Percentiles rank a stretch among this genome's conserved stretches.
phyloP scores from a whole-genome alignment of 2,113 vertebrate species.

The Tamias sibiricus region DNA sequence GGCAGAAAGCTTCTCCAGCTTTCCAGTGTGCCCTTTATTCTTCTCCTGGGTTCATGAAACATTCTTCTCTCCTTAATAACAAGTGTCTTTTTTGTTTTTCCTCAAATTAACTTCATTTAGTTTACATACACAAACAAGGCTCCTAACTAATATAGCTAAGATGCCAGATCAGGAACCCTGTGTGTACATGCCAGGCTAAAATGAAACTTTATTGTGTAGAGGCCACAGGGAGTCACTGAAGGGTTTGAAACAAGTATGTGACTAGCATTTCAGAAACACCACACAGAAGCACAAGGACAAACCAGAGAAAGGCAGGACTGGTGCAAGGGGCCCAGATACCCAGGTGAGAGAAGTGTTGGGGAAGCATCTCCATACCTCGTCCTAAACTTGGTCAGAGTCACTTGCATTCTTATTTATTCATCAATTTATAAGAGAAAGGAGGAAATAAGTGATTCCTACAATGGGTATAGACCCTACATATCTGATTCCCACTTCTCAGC shows the following conservation, averaged over 20 bases:
- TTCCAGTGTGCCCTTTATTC: background rate
- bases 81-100: background rate
- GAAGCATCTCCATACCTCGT: background rate
- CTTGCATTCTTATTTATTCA: conserved; percentile 34
- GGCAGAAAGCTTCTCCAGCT: background rate
- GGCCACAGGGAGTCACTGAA: background rate
- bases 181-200: background rate
- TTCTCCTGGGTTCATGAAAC: background rate
- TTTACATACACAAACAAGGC: background rate
- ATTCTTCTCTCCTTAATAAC: background rate
- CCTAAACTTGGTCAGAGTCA: conserved; percentile 29
- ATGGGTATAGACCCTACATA: background rate
- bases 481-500: background rate
- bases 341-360: background rate
- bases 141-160: background rate
- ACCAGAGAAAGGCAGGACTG: background rate
- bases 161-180: background rate
- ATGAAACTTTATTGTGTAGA: background rate
- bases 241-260: background rate
- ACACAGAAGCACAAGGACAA: background rate
- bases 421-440: background rate
- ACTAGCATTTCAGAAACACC: background rate
- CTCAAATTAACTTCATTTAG: background rate
- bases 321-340: background rate
- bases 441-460: background rate